Evolutionary conservation across 2,888 invertebrate genomes (phyloP), one percentile per base, ranked within the genome.

Genomic region (Archaeoteleia sp.): DNA sequence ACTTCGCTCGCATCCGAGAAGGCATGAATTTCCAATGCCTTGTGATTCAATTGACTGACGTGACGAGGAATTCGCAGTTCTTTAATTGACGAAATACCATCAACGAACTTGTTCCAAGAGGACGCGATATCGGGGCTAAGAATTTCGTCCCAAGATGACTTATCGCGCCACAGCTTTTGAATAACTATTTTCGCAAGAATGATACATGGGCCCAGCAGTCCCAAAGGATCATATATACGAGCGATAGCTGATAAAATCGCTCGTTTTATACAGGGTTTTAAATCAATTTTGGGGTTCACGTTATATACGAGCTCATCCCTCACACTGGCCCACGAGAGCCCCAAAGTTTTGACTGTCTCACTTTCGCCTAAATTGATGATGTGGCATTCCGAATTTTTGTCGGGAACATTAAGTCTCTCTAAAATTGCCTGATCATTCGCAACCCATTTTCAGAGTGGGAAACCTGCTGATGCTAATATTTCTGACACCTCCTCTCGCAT

Each of bases 1-100:
- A 8, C 10, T 7, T 45, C 32, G 17, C 55, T 55, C 0, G 55
- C 49, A 8, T 63, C 63, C 1, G 55, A 63, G 20, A 63, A 63
- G 0, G 13, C 40, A 13, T 51, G 20, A 5, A 20, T 20, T 5
- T 20, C 20, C 20, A 20, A 2, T 5, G 2, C 20, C 20, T 5
- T 20, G n/a, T n/a, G n/a, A n/a, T n/a, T n/a, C n/a, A n/a, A n/a
- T n/a, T n/a, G n/a, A n/a, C n/a, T n/a, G n/a, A n/a, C n/a, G n/a
- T n/a, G n/a, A n/a, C n/a, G n/a, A n/a, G n/a, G n/a, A n/a, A n/a
- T n/a, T n/a, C n/a, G n/a, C n/a, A n/a, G n/a, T n/a, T n/a, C n/a
- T n/a, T n/a, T n/a, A n/a, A n/a, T n/a, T n/a, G n/a, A n/a, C n/a
- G n/a, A n/a, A n/a, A n/a, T n/a, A n/a, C n/a, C n/a, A n/a, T n/a